Evolutionary conservation across 2,888 invertebrate genomes (phyloP).

Genomic region (Smittia sp.): DNA sequence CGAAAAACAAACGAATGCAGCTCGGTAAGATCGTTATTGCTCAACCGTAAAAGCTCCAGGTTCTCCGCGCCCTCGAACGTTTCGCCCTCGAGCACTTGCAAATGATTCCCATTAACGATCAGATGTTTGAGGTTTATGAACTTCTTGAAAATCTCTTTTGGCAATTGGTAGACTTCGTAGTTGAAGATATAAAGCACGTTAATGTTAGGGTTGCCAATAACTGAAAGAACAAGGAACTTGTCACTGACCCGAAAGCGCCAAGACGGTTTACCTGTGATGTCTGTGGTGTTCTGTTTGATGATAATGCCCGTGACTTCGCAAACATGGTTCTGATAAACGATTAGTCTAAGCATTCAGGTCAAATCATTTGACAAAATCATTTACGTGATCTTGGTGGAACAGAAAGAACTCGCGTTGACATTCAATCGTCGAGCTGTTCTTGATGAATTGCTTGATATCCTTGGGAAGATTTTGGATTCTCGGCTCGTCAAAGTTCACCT

Average conservation of each 20-base stretch:
- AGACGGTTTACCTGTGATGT: no score
- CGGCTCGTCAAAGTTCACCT: neutral
- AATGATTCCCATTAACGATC: slow-evolving; percentile 35
- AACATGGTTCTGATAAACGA: slow-evolving; percentile 2
- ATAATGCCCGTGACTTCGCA: slow-evolving; percentile 19
- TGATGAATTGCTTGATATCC: neutral
- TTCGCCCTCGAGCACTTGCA: neutral
- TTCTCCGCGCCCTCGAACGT: neutral
- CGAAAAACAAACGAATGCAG: neutral
- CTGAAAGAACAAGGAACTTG: no score
- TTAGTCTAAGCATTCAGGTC: no score
- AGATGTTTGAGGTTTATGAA: slow-evolving; percentile 21
- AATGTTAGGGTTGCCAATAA: slow-evolving; percentile 15
- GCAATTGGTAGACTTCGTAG: slow-evolving; percentile 27
- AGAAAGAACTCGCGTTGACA: slow-evolving; percentile 33
- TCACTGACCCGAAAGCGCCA: no score
- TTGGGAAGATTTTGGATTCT: neutral
- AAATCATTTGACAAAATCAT: slow-evolving; percentile 1
- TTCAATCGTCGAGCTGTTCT: slow-evolving; percentile 19
- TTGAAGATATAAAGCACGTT: slow-evolving; percentile 21
- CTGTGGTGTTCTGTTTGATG: slow-evolving; percentile 25
- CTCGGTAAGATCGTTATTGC: slow-evolving; percentile 20
- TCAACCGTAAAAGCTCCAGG: slow-evolving; percentile 7
- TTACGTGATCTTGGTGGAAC: slow-evolving; percentile 30
- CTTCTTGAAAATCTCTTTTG: slow-evolving; percentile 15